Evolutionary conservation across 2,113 vertebrate genomes (phyloP), one percentile per base, ranked within the genome.

Genomic region (Melospiza melodia): DNA sequence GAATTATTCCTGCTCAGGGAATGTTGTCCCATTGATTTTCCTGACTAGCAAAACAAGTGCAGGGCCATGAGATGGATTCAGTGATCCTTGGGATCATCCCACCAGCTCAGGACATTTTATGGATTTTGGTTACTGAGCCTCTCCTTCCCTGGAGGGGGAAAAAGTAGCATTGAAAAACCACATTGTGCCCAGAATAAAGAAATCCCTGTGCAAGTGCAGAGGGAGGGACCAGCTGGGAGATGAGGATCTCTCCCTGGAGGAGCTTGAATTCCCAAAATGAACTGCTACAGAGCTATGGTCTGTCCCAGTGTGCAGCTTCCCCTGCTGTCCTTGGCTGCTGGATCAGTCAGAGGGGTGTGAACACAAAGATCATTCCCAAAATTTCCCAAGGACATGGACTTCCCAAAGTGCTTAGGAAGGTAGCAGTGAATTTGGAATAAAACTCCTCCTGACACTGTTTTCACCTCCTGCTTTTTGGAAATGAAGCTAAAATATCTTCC

Each of bases 121-220:
- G 57, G 65, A 33, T 6, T 77, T 76, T 82, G 66, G 28, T 90
- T 66, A 6, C 51, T 67, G 72, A 85, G 19, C 18, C 25, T 69
- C 58, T 46, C 22, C 66, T 39, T 65, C 54, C 41, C 22, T 67
- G 35, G 33, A 62, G 18, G 11, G 12, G 4, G 0, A 12, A 41
- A 49, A 66, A 23, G 12, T 10, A 31, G 22, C 48, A 37, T 12
- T 63, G 61, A 27, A 78, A 48, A 77, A 2, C 69, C 30, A 30
- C 8, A 44, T 18, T 76, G 74, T 93, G 73, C 30, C 68, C 48
- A 78, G 59, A 65, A 82, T 43, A 87, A 87, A 82, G 89, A 78
- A 89, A 87, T 81, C 24, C 4, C 39, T 90, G 59, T 86, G 48
- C n/a, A 22, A 28, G 61, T 37, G 44, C 57, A 27, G 63, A 41